Percentiles rank a stretch among this genome's conserved stretches.
Conservation (phyloP, 2,113 vertebrate genomes). For the Felis chaus region DNA sequence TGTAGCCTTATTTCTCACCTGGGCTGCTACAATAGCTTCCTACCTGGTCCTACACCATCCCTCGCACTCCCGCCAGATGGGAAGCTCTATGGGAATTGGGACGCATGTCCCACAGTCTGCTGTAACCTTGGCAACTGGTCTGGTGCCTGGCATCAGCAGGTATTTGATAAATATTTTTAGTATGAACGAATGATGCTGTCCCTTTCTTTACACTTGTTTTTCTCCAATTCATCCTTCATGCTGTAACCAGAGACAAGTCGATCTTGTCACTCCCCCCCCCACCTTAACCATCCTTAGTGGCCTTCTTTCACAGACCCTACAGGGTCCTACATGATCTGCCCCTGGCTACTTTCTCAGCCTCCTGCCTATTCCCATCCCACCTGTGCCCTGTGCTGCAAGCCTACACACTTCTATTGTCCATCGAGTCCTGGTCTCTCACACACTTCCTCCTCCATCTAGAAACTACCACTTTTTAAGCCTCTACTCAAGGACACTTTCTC, state of each 20-base stretch:
- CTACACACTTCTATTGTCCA: background rate
- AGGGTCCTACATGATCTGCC: background rate
- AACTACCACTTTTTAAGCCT: background rate
- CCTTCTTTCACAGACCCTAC: background rate
- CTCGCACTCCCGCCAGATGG: background rate
- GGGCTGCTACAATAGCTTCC: background rate
- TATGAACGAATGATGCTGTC: background rate
- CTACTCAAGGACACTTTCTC: background rate
- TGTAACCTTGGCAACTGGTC: background rate
- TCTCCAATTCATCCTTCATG: background rate
- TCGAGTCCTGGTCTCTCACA: background rate
- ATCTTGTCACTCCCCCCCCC: background rate
- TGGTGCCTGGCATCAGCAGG: background rate
- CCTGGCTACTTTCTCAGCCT: background rate
- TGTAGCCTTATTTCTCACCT: background rate
- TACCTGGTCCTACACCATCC: background rate
- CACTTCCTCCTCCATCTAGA: background rate
- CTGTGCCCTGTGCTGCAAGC: background rate
- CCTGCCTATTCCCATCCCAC: background rate
- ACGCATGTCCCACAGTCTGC: background rate
- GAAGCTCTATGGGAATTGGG: background rate
- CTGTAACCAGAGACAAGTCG: background rate
- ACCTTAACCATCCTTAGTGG: background rate
- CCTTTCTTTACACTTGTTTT: background rate
- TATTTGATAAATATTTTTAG: background rate